phyloP scores from a whole-genome alignment of 1,140 invertebrate species.

The Meloidogyne hapla region DNA sequence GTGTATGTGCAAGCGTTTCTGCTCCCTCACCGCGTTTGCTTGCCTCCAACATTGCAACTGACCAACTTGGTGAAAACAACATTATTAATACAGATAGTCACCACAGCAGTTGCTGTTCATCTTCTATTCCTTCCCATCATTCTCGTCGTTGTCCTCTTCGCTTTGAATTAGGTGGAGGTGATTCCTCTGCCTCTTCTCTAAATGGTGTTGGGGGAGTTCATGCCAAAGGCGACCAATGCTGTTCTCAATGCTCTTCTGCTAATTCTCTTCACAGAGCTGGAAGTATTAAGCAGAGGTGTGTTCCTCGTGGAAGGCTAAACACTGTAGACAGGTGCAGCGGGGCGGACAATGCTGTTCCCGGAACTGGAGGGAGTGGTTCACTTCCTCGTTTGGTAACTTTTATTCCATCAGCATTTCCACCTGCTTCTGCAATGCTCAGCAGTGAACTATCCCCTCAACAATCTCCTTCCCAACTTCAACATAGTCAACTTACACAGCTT shows the following conservation, averaged over 20 bases:
- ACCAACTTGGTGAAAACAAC: neutral
- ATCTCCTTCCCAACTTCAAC: neutral
- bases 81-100: slow-evolving; percentile 1
- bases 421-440: slow-evolving; percentile 20
- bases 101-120: neutral
- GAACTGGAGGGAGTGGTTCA: slow-evolving; percentile 1
- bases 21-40: slow-evolving; percentile 13
- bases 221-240: neutral
- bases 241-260: slow-evolving; percentile 23
- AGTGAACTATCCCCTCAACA: slow-evolving; percentile 5
- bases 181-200: slow-evolving; percentile 20
- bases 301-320: neutral
- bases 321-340: neutral
- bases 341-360: neutral
- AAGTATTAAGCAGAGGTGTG: slow-evolving; percentile 4
- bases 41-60: neutral
- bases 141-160: neutral
- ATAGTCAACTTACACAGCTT: neutral
- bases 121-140: slow-evolving; percentile 4
- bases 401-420: slow-evolving; percentile 21
- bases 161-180: slow-evolving; percentile 20
- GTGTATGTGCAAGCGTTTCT: slow-evolving; percentile 19
- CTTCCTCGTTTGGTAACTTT: slow-evolving; percentile 15
- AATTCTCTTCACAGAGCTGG: neutral
- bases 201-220: slow-evolving; percentile 6